Percentiles rank a stretch among this genome's conserved stretches.
These are phyloP conservation scores for Botia kubotai DNA, from an alignment of 2,797 vertebrate genomes.

Conservation along the genomic window DNA sequence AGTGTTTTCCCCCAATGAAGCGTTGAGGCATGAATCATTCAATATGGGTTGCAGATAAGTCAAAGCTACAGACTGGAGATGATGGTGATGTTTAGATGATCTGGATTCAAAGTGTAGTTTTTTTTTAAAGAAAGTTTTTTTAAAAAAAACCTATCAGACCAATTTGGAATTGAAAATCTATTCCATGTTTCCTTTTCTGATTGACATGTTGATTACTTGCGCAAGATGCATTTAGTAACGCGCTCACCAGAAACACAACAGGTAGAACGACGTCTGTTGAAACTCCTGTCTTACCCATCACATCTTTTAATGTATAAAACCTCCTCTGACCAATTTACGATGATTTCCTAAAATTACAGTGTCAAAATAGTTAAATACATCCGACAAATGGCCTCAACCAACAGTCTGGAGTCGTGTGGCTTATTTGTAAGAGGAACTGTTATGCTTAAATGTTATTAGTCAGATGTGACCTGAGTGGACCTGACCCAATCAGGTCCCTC, in stretches of 20 bases:
- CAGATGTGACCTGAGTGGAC: neutral
- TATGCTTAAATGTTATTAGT: neutral
- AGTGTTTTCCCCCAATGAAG: constrained; percentile 51
- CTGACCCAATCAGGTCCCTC: constrained; percentile 7
- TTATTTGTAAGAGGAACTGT: neutral
- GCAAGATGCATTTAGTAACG: too few relatives aligned
- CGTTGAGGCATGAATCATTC: constrained; percentile 54
- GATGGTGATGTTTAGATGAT: neutral
- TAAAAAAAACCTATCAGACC: too few relatives aligned
- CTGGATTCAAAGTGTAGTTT: neutral
- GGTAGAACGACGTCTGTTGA: neutral
- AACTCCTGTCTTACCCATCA: neutral
- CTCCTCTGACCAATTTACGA: neutral
- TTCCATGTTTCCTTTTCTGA: too few relatives aligned
- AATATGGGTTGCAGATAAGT: constrained; percentile 57
- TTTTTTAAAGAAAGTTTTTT: too few relatives aligned
- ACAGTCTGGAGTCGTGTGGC: neutral
- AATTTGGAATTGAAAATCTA: neutral
- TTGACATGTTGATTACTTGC: too few relatives aligned
- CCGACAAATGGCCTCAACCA: neutral
- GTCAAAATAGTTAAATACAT: neutral
- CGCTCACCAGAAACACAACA: neutral
- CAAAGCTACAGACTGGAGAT: neutral
- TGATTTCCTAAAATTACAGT: neutral
- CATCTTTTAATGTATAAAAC: neutral